These are phyloP conservation scores for Lithosia quadra DNA, from an alignment of 2,888 invertebrate genomes.

Conservation along the genomic window DNA sequence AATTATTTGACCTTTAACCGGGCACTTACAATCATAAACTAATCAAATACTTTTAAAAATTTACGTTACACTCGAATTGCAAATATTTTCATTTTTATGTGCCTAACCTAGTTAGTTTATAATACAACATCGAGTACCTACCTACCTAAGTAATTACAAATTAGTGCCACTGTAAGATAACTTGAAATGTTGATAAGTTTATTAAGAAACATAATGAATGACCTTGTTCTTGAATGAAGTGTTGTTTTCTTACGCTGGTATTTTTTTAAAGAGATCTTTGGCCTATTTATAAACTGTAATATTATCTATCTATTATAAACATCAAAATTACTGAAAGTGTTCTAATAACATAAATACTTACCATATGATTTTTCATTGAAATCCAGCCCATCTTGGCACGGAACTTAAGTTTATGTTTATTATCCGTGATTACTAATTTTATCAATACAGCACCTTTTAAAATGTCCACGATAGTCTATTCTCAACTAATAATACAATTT, in stretches of 20 bases:
- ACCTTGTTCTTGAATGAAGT: conserved; percentile 2
- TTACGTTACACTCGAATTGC: background rate
- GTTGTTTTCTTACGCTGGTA: background rate
- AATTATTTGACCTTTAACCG: background rate
- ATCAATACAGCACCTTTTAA: conserved; percentile 35
- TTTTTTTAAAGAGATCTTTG: background rate
- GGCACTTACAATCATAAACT: no score
- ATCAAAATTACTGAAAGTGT: background rate
- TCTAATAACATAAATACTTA: conserved; percentile 57
- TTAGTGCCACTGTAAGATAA: background rate
- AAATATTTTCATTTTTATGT: background rate
- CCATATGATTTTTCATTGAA: conserved; percentile 85
- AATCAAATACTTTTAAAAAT: no score
- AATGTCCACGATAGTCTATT: conserved; percentile 48
- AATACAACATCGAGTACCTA: background rate
- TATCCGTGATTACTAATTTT: conserved; percentile 66
- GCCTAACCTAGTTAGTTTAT: background rate
- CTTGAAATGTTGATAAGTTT: background rate
- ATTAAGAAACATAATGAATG: background rate
- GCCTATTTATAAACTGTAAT: background rate
- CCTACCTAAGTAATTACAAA: background rate
- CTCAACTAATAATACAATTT: conserved; percentile 42
- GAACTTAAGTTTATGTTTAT: conserved; percentile 72
- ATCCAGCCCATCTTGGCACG: conserved; percentile 83
- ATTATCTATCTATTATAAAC: background rate